Evolutionary conservation across 1,140 invertebrate genomes (phyloP), one percentile per base, ranked within the genome.

Genomic region (Trichonephila inaurata): DNA sequence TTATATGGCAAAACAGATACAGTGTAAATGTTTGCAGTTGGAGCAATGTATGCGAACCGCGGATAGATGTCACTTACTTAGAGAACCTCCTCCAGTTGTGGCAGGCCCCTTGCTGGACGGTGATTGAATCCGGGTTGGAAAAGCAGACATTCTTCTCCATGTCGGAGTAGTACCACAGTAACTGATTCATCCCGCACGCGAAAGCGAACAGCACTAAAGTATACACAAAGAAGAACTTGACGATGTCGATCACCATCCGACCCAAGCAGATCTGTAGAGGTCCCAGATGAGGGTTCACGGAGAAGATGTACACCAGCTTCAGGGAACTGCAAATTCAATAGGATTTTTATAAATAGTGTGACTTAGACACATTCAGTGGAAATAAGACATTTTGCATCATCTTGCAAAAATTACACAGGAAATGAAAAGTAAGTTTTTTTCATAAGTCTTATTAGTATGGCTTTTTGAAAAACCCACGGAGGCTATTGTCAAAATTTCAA

Each of bases 241-340:
- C 97, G 83, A 99, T 99, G 96, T 99, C 99, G 96, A 99, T 98
- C 92, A 99, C 98, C 99, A 99, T 99, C 94, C 98, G 97, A 81
- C 98, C 99, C 40, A 99, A 96, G 10, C 98, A 99, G 83, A 99
- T 99, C 96, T 99, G 99, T 89, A 99, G 97, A 89, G 99, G 99
- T 90, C 99, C 99, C 95, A 99, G 96, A 96, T 99, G 98, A 33
- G 99, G 99, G 96, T 99, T 99, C 86, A 99, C 98, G 83, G 99
- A 99, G 96, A 99, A 99, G 96, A 99, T 99, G 96, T 99, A 99
- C 95, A 99, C 99, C 95, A 99, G 96, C 96, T 99, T 99, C 92
- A 99, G 97, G 89, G 98, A 99, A 96, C 98, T 94, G 69, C 1
- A 69, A 40, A 40, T 2, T 3, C 33, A 40, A 40, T 40, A 40